These are phyloP conservation scores for Setophaga petechia DNA, from an alignment of 2,113 vertebrate genomes.

Conservation along the genomic window DNA sequence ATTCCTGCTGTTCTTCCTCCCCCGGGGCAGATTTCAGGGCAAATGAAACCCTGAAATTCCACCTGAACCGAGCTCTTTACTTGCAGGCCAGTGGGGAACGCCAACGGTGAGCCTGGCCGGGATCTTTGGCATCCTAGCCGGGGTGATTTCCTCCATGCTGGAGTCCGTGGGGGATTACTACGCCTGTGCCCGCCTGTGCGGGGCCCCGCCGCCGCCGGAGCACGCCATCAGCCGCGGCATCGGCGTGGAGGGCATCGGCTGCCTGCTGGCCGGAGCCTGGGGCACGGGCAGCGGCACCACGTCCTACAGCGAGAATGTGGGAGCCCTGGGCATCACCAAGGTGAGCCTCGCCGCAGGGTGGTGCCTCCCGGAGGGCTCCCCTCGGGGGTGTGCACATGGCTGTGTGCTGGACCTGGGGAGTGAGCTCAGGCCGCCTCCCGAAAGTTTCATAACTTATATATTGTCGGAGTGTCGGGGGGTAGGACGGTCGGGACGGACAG, in stretches of 20 bases:
- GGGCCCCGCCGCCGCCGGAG: constrained; percentile 87
- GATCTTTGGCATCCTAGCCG: constrained; percentile 91
- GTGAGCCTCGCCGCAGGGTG: constrained; percentile 56
- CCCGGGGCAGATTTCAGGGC: neutral
- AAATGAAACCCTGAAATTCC: neutral
- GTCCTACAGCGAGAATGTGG: constrained; percentile 94
- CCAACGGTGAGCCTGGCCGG: constrained; percentile 92
- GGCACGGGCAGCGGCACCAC: constrained; percentile 95
- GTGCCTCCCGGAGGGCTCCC: neutral
- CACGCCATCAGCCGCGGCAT: constrained; percentile 93
- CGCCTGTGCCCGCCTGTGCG: constrained; percentile 89
- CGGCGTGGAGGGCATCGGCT: constrained; percentile 91
- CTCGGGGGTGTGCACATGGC: accelerated
- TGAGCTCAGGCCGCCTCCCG: neutral
- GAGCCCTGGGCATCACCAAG: constrained; percentile 92
- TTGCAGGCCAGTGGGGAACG: constrained; percentile 91
- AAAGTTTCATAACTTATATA: neutral
- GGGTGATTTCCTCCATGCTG: constrained; percentile 93
- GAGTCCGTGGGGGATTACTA: constrained; percentile 96
- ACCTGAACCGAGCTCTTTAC: neutral
- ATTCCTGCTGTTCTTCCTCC: neutral
- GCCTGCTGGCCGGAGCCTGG: constrained; percentile 92
- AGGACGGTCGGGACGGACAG: no score
- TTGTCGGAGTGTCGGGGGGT: no score
- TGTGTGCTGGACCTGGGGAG: neutral